Evolutionary conservation across 2,888 invertebrate species (phyloP).

Genomic region (Sicus ferrugineus): DNA sequence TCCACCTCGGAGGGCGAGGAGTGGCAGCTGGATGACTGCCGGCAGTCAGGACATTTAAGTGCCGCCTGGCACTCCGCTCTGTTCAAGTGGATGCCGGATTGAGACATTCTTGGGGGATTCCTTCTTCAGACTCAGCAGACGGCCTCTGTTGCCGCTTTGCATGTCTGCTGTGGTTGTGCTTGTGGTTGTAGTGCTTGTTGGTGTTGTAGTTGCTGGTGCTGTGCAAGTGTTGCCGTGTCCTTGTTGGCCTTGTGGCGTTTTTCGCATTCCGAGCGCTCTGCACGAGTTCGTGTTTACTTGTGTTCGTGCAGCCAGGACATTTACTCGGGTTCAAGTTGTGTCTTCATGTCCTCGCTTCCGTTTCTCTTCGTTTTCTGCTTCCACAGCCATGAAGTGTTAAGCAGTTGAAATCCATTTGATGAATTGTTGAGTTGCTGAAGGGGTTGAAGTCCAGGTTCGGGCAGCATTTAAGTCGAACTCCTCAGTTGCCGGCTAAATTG

Average conservation of each 20-base stretch:
- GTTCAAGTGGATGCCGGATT: conserved; percentile 36
- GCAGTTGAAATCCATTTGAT: not conserved
- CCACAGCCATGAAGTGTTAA: too few species aligned
- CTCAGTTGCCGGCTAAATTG: not conserved
- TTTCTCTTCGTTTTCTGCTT: not conserved
- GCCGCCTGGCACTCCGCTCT: conserved; percentile 22
- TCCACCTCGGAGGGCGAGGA: conserved; percentile 5
- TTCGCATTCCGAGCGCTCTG: not conserved
- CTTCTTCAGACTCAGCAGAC: conserved; percentile 13
- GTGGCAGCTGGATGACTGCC: not conserved
- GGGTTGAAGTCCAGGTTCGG: too few species aligned
- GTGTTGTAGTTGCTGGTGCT: conserved; percentile 19
- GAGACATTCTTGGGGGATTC: conserved; percentile 41
- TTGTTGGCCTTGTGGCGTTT: not conserved
- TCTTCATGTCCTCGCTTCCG: too few species aligned
- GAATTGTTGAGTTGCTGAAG: not conserved
- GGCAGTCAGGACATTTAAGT: not conserved
- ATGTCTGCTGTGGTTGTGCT: conserved; percentile 24
- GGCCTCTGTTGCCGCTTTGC: conserved; percentile 8
- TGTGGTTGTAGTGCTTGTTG: conserved; percentile 16
- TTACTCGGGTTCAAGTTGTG: not conserved
- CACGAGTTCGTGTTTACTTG: not conserved
- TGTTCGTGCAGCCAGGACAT: not conserved
- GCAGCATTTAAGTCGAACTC: too few species aligned
- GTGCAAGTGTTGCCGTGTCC: not conserved